These are phyloP conservation scores for Thelaira solivaga DNA, from an alignment of 2,888 invertebrate species.

Conservation along the genomic window DNA sequence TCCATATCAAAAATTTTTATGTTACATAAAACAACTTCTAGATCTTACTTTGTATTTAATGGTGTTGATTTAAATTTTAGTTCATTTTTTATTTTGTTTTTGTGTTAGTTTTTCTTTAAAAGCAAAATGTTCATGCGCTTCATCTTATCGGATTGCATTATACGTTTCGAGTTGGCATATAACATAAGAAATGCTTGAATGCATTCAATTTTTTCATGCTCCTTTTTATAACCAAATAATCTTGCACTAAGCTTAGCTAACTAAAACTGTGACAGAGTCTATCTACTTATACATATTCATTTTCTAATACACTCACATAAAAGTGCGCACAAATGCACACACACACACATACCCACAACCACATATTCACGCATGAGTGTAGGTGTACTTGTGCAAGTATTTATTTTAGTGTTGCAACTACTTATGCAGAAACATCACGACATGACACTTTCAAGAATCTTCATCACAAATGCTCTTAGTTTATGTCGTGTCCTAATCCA, in stretches of 20 bases:
- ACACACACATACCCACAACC: not conserved
- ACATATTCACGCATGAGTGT: not conserved
- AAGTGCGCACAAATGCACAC: not conserved
- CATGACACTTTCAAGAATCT: slow-evolving; percentile 57
- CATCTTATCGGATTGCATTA: slow-evolving; percentile 58
- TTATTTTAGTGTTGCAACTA: slow-evolving; percentile 46
- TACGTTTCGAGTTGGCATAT: slow-evolving; percentile 56
- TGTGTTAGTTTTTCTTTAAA: not conserved
- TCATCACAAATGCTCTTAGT: slow-evolving; percentile 64
- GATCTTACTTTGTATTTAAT: too few relatives aligned
- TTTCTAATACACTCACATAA: not conserved
- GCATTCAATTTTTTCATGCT: slow-evolving; percentile 42
- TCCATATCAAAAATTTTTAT: too few relatives aligned
- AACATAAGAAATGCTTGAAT: slow-evolving; percentile 58
- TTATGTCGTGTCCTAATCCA: slow-evolving; percentile 71
- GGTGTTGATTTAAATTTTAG: not conserved
- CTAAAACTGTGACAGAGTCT: slow-evolving; percentile 28
- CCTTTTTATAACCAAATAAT: slow-evolving; percentile 39
- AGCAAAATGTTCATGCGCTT: slow-evolving; percentile 10
- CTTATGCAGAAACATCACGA: slow-evolving; percentile 58
- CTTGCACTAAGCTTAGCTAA: slow-evolving; percentile 25
- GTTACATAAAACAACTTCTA: too few relatives aligned
- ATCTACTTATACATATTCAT: slow-evolving; percentile 25
- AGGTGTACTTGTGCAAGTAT: not conserved
- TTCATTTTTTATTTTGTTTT: not conserved